These are phyloP conservation scores for Rambutsinella grinnellia DNA, from an alignment of 2,888 invertebrate species.

Conservation along the genomic window DNA sequence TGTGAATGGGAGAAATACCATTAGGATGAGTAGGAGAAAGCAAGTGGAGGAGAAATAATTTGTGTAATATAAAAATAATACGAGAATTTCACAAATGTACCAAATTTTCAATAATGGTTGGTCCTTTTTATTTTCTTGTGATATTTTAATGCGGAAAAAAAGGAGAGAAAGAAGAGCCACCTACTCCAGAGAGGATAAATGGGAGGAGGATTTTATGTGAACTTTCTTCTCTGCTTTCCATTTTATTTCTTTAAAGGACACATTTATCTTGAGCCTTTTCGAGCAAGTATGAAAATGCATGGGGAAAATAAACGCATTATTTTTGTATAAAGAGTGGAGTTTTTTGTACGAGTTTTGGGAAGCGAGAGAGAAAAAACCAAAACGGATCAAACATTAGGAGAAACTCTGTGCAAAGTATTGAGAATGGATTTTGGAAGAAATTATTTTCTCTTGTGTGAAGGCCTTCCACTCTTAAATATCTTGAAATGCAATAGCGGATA, in stretches of 20 bases:
- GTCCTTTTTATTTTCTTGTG: not conserved
- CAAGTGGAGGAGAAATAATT: not conserved
- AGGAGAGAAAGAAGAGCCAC: not conserved
- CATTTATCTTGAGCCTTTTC: conserved; percentile 41
- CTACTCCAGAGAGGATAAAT: conserved; percentile 5
- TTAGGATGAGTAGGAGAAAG: not conserved
- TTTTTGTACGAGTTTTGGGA: too few relatives aligned
- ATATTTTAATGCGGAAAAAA: not conserved
- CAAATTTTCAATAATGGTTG: not conserved
- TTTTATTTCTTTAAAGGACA: conserved; percentile 45
- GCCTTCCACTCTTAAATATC: too few relatives aligned
- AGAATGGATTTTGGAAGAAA: too few relatives aligned
- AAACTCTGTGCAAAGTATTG: too few relatives aligned
- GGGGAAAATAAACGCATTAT: too few relatives aligned
- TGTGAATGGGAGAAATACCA: not conserved
- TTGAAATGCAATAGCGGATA: too few relatives aligned
- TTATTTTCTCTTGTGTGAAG: too few relatives aligned
- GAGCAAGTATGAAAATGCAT: too few relatives aligned
- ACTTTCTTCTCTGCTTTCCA: conserved; percentile 28
- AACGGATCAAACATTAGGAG: too few relatives aligned
- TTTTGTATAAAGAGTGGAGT: too few relatives aligned
- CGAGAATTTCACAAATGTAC: not conserved
- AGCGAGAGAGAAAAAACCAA: too few relatives aligned
- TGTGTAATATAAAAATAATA: too few relatives aligned
- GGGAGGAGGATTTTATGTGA: conserved; percentile 4